Conservation (phyloP, 2,888 invertebrate species). For the Pachliopta kotzebuea region DNA sequence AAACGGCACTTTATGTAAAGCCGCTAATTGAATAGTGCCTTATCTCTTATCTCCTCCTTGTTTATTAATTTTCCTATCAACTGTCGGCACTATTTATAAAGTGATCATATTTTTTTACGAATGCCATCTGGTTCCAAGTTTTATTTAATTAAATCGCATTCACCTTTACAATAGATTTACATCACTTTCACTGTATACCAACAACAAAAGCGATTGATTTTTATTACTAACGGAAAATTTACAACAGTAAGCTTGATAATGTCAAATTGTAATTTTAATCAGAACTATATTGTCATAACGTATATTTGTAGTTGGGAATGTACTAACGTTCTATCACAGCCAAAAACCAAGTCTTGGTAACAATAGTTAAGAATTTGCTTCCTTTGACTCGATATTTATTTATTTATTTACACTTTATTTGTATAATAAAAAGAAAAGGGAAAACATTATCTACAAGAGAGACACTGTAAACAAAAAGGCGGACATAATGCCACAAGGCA, state of each 20-base stretch:
- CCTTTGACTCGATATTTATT: too few species aligned
- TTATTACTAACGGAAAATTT: not conserved
- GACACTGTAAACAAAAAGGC: too few species aligned
- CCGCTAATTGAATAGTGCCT: conserved; percentile 62
- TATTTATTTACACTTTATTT: too few species aligned
- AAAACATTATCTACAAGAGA: too few species aligned
- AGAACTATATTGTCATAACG: not conserved
- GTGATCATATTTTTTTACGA: conserved; percentile 17
- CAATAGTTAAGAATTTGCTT: too few species aligned
- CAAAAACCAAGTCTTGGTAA: too few species aligned
- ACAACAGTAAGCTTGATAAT: not conserved
- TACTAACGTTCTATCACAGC: too few species aligned
- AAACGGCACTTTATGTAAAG: conserved; percentile 56
- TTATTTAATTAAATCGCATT: not conserved
- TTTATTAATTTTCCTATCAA: conserved; percentile 64
- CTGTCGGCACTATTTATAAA: conserved; percentile 48
- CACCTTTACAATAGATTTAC: not conserved
- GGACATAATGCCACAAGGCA: too few species aligned
- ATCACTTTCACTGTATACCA: too few species aligned
- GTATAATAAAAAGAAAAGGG: too few species aligned
- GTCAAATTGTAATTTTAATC: not conserved
- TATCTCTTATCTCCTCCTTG: conserved; percentile 63
- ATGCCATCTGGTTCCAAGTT: conserved; percentile 1
- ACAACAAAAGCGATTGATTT: too few species aligned
- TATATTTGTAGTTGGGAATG: too few species aligned